phyloP scores from a whole-genome alignment of 2,113 vertebrate species.

The Ochotona princeps region DNA sequence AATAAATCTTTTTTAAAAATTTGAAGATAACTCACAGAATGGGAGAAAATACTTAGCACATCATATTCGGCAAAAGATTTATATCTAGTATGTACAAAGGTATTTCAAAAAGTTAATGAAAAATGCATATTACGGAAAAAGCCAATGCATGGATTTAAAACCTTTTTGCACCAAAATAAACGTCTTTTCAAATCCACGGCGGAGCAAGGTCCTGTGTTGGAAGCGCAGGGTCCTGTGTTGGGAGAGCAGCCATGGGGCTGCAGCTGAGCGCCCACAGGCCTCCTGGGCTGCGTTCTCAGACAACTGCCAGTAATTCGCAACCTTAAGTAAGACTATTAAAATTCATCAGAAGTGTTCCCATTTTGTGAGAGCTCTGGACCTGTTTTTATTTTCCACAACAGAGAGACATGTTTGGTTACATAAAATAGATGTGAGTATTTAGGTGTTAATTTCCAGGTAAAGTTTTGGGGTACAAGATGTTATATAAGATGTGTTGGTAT shows the following conservation, averaged over 20 bases:
- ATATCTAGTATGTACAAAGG: no score
- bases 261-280: background rate
- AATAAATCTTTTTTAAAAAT: no score
- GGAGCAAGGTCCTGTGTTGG: no score
- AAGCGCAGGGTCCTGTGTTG: no score
- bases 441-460: background rate
- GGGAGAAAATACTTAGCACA: no score
- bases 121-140: no score
- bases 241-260: background rate
- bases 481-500: background rate
- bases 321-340: background rate
- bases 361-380: constrained; percentile 9
- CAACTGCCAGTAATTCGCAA: constrained; percentile 21
- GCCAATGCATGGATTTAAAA: no score
- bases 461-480: constrained; percentile 4
- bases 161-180: no score
- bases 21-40: no score
- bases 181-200: no score
- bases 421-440: background rate
- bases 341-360: constrained; percentile 1
- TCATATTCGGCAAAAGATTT: no score
- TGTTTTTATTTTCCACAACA: constrained; percentile 9
- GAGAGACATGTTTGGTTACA: background rate
- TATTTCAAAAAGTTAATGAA: no score
- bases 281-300: background rate